phyloP scores from a whole-genome alignment of 2,113 vertebrate species.

The Chaetura pelagica region DNA sequence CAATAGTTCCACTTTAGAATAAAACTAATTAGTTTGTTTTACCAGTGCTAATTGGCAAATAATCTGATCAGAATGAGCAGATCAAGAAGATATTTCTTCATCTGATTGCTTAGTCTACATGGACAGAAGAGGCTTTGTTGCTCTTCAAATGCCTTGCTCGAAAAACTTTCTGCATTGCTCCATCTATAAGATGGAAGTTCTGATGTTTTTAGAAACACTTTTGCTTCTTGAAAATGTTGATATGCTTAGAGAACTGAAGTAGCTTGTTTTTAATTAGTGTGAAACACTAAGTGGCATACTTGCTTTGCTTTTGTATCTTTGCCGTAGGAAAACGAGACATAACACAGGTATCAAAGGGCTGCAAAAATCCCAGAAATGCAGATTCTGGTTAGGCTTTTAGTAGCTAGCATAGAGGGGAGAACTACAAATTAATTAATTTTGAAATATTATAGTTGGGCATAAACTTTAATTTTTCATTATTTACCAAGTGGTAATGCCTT shows the following conservation, averaged over 20 bases:
- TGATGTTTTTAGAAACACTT: not conserved
- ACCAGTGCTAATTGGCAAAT: not conserved
- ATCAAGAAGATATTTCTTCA: not conserved
- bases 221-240: not conserved
- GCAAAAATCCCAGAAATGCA: not conserved
- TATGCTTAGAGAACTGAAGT: not conserved
- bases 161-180: not conserved
- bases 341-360: not conserved
- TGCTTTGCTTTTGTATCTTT: not conserved
- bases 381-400: not conserved
- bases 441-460: not conserved
- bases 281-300: not conserved
- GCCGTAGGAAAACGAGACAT: not conserved
- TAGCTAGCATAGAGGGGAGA: not conserved
- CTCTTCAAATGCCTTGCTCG: not conserved
- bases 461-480: not conserved
- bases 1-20: not conserved
- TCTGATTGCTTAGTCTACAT: not conserved
- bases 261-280: not conserved
- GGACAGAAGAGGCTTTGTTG: not conserved
- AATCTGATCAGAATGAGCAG: not conserved
- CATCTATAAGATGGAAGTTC: not conserved
- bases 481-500: not conserved
- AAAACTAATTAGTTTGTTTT: not conserved
- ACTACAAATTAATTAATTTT: not conserved